A percentile compares a stretch with the other conserved stretches of the same genome.
phyloP scores from a whole-genome alignment of 92 coral and sea anemone species.

The Siderastrea siderea region DNA sequence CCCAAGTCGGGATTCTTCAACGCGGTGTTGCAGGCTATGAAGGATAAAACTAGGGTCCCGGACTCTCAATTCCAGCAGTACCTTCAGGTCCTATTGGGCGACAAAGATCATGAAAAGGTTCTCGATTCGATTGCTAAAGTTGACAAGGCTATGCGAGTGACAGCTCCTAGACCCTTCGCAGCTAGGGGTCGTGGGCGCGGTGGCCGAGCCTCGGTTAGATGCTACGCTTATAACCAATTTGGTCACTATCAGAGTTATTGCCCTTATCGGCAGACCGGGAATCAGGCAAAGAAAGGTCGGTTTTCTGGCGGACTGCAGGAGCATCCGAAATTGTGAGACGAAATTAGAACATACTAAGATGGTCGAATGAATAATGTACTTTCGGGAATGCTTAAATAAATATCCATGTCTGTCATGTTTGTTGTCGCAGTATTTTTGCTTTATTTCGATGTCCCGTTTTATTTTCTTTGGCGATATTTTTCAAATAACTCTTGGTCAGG shows the following conservation, averaged over 20 bases:
- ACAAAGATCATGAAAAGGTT: slow-evolving; percentile 55
- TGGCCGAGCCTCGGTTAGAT: slow-evolving; percentile 12
- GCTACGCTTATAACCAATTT: slow-evolving; percentile 7
- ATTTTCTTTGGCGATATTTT: background rate
- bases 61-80: slow-evolving; percentile 32
- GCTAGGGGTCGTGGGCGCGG: slow-evolving; percentile 9
- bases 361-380: background rate
- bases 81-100: slow-evolving; percentile 46
- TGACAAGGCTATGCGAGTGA: slow-evolving; percentile 4
- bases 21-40: slow-evolving; percentile 41
- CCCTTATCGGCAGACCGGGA: background rate
- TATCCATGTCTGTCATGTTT: too few species aligned
- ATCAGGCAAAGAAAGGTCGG: slow-evolving; percentile 23
- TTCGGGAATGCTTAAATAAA: too few species aligned
- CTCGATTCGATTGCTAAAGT: slow-evolving; percentile 39
- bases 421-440: too few species aligned
- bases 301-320: background rate
- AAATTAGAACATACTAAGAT: background rate
- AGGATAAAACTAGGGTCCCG: slow-evolving; percentile 20
- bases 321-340: background rate
- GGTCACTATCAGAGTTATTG: slow-evolving; percentile 27
- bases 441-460: background rate
- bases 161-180: background rate
- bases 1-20: slow-evolving; percentile 27
- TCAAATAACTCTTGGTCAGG: background rate